Evolutionary conservation across 2,797 vertebrate genomes (phyloP), one percentile per base, ranked within the genome.

Genomic region (Paedocypris micromegethes): DNA sequence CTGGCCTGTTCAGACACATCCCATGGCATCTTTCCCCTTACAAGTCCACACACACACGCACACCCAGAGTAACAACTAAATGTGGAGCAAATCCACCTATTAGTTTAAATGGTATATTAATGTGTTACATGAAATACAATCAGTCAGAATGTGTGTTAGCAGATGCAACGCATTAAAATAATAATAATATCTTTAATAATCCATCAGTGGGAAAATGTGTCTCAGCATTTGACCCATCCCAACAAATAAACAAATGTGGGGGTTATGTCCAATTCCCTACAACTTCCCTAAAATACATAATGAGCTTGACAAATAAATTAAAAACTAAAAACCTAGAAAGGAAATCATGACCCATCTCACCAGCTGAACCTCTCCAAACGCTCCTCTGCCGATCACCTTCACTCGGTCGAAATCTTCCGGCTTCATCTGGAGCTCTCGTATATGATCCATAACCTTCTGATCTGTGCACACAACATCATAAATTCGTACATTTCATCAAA

Each of bases 351-450:
- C 1, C 23, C 23, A 23, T 23, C 91, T 94, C 89, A 99, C 97
- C 92, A 99, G 84, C 9, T 99, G 96, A 47, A 99, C 97, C 88
- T 98, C 96, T 46, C 97, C 97, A 82, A 99, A 99, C 38, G 97
- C 96, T 44, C 96, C 96, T 88, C 96, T 92, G 76, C 97, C 97
- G n/a, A 99, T 98, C 75, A 99, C 93, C 88, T 98, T 99, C 51
- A 99, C 95, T 78, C 93, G 89, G 77, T 99, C 97, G 67, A 98
- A 99, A 84, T 99, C 97, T 78, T 98, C 97, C 9, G 92, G 94
- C 83, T 94, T 98, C 94, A 96, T 96, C 83, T 97, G 96, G 56
- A 98, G 88, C 76, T 92, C 90, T 83, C 92, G 87, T 44, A 93
- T 87, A 75, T 93, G 92, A 70, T 83, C 81, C 76, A 97, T 92